phyloP scores from a whole-genome alignment of 2,888 invertebrate species.

The Tinea pellionella region DNA sequence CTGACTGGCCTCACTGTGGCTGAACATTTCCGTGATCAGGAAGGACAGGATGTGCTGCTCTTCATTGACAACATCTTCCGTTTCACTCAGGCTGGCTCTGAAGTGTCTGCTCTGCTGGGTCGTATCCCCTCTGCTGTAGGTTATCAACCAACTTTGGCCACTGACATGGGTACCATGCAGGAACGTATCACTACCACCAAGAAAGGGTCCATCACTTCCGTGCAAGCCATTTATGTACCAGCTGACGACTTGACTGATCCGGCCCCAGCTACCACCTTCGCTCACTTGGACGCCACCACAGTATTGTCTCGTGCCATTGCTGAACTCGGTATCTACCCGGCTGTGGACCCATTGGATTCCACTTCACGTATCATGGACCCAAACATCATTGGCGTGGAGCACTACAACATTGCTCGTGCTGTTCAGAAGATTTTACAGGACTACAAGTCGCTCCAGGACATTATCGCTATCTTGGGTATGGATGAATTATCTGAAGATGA shows the following conservation, averaged over 20 bases:
- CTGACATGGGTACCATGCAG: slow-evolving; percentile 99
- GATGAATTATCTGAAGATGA: slow-evolving; percentile 96
- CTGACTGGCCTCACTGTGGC: slow-evolving; percentile 93
- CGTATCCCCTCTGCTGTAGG: slow-evolving; percentile 97
- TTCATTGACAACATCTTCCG: slow-evolving; percentile 98
- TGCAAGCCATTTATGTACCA: slow-evolving; percentile 95
- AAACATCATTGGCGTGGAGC: slow-evolving; percentile 88
- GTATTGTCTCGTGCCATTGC: slow-evolving; percentile 94
- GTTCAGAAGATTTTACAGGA: slow-evolving; percentile 94
- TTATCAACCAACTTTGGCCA: slow-evolving; percentile 95
- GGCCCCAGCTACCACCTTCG: slow-evolving; percentile 95
- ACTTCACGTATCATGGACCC: slow-evolving; percentile 96
- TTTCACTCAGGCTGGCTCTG: slow-evolving; percentile 92
- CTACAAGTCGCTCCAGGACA: slow-evolving; percentile 83
- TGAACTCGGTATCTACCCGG: slow-evolving; percentile 93
- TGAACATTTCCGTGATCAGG: slow-evolving; percentile 94
- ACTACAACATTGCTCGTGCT: slow-evolving; percentile 90
- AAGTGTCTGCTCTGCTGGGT: slow-evolving; percentile 91
- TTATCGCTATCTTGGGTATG: slow-evolving; percentile 96
- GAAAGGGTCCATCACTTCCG: slow-evolving; percentile 96
- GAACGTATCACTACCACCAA: slow-evolving; percentile 95
- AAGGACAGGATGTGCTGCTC: slow-evolving; percentile 94
- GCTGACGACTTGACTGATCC: slow-evolving; percentile 97
- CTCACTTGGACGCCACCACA: slow-evolving; percentile 96
- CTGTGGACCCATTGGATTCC: slow-evolving; percentile 94